phyloP scores from a whole-genome alignment of 35 echinoderm and acorn worm genomes.

The Anneissia japonica region DNA sequence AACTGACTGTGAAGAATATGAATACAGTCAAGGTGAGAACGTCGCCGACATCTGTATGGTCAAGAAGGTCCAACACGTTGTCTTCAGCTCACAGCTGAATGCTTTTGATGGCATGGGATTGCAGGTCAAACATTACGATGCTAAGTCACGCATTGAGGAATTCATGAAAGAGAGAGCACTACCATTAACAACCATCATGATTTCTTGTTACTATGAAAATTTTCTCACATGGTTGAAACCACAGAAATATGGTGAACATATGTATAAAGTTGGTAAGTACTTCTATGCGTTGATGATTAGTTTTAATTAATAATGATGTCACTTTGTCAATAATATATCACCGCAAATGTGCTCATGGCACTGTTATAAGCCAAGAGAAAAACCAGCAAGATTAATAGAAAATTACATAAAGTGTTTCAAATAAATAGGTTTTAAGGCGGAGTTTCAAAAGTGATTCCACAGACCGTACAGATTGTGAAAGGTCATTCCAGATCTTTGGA shows the following conservation, averaged over 20 bases:
- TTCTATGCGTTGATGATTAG: not conserved
- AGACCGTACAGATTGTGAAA: too few relatives aligned
- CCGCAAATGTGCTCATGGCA: too few relatives aligned
- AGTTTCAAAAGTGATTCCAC: too few relatives aligned
- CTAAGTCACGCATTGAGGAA: slow-evolving; percentile 71
- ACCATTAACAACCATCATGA: slow-evolving; percentile 65
- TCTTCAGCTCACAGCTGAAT: slow-evolving; percentile 54
- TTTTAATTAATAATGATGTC: not conserved
- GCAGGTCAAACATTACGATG: slow-evolving; percentile 53
- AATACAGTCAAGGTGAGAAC: slow-evolving; percentile 43
- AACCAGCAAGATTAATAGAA: too few relatives aligned
- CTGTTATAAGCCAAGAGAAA: too few relatives aligned
- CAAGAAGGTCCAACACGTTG: slow-evolving; percentile 57
- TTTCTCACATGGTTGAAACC: slow-evolving; percentile 36
- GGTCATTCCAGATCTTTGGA: too few relatives aligned
- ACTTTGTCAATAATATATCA: not conserved
- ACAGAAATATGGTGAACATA: slow-evolving; percentile 39
- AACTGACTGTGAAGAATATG: slow-evolving; percentile 48
- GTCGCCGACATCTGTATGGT: slow-evolving; percentile 68
- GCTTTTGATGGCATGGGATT: slow-evolving; percentile 60
- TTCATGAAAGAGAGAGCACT: slow-evolving; percentile 80
- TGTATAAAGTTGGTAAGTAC: slow-evolving; percentile 60
- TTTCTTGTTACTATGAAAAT: slow-evolving; percentile 64
- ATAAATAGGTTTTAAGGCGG: too few relatives aligned
- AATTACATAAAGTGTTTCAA: too few relatives aligned